Base-by-base conservation (phyloP, 2,113 vertebrate species). In the Trematomus loennbergii region DNA sequence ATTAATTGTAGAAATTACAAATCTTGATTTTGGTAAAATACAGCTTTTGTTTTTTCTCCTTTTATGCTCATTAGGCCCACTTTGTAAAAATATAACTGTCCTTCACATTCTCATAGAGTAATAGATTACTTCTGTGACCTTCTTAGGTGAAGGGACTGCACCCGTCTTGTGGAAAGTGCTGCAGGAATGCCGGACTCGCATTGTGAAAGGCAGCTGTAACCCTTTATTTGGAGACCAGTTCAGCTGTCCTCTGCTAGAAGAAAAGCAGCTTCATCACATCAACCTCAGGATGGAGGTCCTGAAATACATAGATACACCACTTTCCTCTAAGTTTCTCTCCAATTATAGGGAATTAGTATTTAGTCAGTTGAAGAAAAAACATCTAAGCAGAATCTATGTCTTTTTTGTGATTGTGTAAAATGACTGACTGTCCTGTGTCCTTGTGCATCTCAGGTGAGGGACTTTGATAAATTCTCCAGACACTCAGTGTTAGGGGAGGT, bases 391-490 rank as follows among this genome's bases (percentile, higher is more conserved):
- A 75, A 29, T 33, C 3, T 3, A 3, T 7, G 36, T 52, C 11
- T 4, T 40, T 50, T 57, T 29, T 20, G 29, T 33, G 16, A 15
- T 20, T 52, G 1, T 61, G 5, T 52, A 25, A 60, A 6, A 33
- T 48, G 57, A 54, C 48, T n/a, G 25, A 49, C 12, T 53, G 18
- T 49, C 43, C 7, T 68, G 11, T 84, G 9, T 82, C 10, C 82
- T 10, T 83, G n/a, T 74, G 15, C 48, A 4, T 81, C 36, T 67
- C 79, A 96, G 95, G 94, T 96, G 46, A 94, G 91, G 67, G 67
- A 91, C 84, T 96, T 95, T 66, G 87, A 96, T 90, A 94, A 88
- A 78, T 95, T 93, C 86, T 96, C 95, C 78, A 92, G 95, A 82
- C 91, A 94, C 29, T 68, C 86, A 8, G 72, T 89, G 9, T 87